Percentiles rank a stretch among this genome's conserved stretches.
Conservation (phyloP, 2,888 invertebrate genomes). For the Tethea ocularis region DNA sequence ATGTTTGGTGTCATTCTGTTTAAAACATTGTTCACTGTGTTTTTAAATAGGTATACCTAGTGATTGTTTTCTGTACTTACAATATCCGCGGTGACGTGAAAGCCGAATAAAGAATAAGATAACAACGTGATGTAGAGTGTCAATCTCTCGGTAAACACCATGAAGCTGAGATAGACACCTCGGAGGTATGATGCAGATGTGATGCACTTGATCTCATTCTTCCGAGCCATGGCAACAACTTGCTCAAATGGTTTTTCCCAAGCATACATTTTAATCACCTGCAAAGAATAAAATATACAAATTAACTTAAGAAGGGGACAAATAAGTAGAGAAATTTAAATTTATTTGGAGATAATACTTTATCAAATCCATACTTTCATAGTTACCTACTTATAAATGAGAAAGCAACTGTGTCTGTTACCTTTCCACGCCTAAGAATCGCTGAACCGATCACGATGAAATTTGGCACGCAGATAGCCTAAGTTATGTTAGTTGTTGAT, state of each 20-base stretch:
- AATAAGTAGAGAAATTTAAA: too few species aligned
- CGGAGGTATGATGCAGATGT: slow-evolving; percentile 86
- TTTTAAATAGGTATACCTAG: background rate
- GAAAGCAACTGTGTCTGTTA: too few species aligned
- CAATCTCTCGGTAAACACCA: slow-evolving; percentile 93
- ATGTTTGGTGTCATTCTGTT: background rate
- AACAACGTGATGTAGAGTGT: slow-evolving; percentile 92
- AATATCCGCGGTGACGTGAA: slow-evolving; percentile 81
- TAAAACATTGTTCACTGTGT: background rate
- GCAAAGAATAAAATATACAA: slow-evolving; percentile 40
- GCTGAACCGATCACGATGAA: too few species aligned
- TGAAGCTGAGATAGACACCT: slow-evolving; percentile 87
- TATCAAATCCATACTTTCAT: too few species aligned
- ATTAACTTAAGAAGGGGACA: background rate
- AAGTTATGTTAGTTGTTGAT: too few species aligned
- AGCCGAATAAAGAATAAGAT: slow-evolving; percentile 88
- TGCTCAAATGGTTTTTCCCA: slow-evolving; percentile 96
- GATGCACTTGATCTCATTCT: slow-evolving; percentile 86
- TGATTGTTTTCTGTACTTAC: slow-evolving; percentile 70
- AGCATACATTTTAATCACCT: slow-evolving; percentile 98
- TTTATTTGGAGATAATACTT: too few species aligned
- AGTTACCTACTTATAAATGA: too few species aligned
- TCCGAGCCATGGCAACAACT: slow-evolving; percentile 90
- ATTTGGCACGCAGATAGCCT: too few species aligned
- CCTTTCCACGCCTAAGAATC: too few species aligned